Conservation (phyloP, 2,888 invertebrate genomes). For the Phasia obesa region DNA sequence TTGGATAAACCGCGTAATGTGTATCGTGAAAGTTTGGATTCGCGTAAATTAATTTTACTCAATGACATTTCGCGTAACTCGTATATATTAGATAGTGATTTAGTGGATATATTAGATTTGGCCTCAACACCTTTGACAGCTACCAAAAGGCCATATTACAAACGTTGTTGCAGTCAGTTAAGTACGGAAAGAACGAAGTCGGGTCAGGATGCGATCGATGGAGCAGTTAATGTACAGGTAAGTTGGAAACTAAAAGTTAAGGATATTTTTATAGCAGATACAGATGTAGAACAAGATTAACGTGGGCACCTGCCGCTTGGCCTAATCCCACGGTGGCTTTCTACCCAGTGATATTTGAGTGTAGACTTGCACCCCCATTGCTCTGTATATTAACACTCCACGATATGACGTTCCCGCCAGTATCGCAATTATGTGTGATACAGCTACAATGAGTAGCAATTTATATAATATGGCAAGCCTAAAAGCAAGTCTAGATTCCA, state of each 20-base stretch:
- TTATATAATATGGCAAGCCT: too few species aligned
- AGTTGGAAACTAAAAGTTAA: slow-evolving; percentile 47
- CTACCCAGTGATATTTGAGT: too few species aligned
- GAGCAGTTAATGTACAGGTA: slow-evolving; percentile 74
- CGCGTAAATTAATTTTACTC: slow-evolving; percentile 79
- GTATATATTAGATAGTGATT: slow-evolving; percentile 76
- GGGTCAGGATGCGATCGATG: slow-evolving; percentile 69
- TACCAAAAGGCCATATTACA: slow-evolving; percentile 63
- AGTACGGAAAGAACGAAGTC: slow-evolving; percentile 53
- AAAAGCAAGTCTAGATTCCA: too few species aligned
- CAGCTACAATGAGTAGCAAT: too few species aligned
- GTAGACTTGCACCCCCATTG: too few species aligned
- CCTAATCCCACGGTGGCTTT: too few species aligned
- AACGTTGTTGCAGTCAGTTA: slow-evolving; percentile 48
- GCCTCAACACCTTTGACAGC: slow-evolving; percentile 76
- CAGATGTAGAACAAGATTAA: too few species aligned
- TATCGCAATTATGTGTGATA: too few species aligned
- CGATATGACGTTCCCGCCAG: too few species aligned
- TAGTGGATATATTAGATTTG: slow-evolving; percentile 79
- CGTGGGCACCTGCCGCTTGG: too few species aligned
- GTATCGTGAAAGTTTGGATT: slow-evolving; percentile 82
- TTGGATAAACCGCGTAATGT: slow-evolving; percentile 81
- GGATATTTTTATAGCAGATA: too few species aligned
- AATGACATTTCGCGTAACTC: slow-evolving; percentile 80
- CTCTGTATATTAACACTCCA: too few species aligned